Evolutionary conservation across 2,888 invertebrate species (phyloP), one percentile per base, ranked within the genome.

Genomic region (Himalopsyche tibetana): DNA sequence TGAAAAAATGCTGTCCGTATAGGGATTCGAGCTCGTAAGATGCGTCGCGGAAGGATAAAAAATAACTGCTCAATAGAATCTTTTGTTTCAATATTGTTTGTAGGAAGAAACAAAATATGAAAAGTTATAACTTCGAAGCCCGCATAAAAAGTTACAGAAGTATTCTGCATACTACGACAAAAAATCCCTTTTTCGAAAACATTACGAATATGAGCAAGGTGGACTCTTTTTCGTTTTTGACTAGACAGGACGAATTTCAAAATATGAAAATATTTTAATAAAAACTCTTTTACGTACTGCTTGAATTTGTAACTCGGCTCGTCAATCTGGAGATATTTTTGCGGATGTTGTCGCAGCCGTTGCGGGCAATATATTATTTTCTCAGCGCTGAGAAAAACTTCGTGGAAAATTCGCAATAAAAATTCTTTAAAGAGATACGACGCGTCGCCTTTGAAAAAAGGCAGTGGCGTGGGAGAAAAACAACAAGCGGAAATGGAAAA

Each of bases 181-280:
- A 51, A 51, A 51, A 3, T 15, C 4, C 15, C 4, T 15, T 51
- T 51, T 51, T 51, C 19, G 28, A 63, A 12, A 19, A 15, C 28
- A 63, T 63, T 6, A 63, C 19, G 2, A 19, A 63, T 63, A 63
- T 19, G 0, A 4, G 19, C 11, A 19, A 4, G 63, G 3, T 28
- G 8, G 11, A 63, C 19, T 56, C 56, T 56, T 45, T 11, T 56
- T 17, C 19, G 56, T 8, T 56, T 56, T 56, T 9, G 56, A 56
- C n/a, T 56, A 56, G 56, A 56, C 17, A 56, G 19, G 19, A 8
- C 28, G 28, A 51, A 51, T 51, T 63, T n/a, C 11, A 19, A n/a
- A 19, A 19, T 28, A 63, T 63, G 63, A 63, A 63, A 63, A 63
- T 63, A 63, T 63, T 63, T 63, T 63, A 63, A 63, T 63, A 63